A percentile compares a stretch with the other conserved stretches of the same genome.
These are phyloP conservation scores for Globicephala melas DNA, from an alignment of 2,113 vertebrate species.

Conservation along the genomic window DNA sequence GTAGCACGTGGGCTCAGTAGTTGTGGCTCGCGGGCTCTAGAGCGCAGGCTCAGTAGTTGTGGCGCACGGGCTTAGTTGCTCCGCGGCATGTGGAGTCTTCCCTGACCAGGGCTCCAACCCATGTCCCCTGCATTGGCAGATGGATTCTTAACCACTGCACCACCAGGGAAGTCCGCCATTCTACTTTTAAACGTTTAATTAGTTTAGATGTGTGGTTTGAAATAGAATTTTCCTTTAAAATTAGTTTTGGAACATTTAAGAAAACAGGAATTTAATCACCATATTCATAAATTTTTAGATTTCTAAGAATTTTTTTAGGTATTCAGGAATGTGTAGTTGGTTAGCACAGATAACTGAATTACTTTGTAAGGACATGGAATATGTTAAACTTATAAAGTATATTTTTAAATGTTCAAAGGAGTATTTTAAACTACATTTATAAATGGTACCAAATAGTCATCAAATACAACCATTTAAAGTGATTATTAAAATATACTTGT, in stretches of 20 bases:
- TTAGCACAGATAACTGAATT: not conserved
- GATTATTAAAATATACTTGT: slow-evolving; percentile 1
- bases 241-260: not conserved
- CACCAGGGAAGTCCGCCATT: not conserved
- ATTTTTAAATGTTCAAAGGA: slow-evolving; percentile 3
- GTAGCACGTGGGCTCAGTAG: too few species aligned
- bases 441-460: not conserved
- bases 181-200: slow-evolving; percentile 4
- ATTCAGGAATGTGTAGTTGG: slow-evolving; percentile 24
- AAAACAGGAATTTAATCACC: not conserved
- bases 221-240: slow-evolving; percentile 47
- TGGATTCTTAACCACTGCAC: too few species aligned
- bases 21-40: too few species aligned
- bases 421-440: not conserved
- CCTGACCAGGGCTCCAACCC: too few species aligned
- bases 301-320: not conserved
- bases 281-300: slow-evolving; percentile 9
- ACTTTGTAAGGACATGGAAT: not conserved
- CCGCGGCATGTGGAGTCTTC: too few species aligned
- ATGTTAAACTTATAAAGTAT: not conserved
- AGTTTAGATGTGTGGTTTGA: not conserved
- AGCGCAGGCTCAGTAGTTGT: too few species aligned
- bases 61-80: too few species aligned
- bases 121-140: too few species aligned
- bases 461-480: not conserved